phyloP scores from a whole-genome alignment of 1,140 invertebrate species.

The Eurytemora carolleeae region DNA sequence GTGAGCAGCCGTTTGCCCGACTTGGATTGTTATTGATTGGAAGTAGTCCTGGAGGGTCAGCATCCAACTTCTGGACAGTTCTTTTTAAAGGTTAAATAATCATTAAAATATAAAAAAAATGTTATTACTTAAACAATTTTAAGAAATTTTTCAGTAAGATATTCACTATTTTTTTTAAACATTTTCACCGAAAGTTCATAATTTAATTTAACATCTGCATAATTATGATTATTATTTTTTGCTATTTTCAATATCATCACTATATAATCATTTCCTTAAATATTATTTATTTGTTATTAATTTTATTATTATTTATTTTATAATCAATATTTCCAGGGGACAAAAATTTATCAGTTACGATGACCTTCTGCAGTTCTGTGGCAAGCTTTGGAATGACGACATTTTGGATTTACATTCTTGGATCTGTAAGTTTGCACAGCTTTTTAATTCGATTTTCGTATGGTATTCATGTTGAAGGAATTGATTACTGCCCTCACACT shows the following conservation, averaged over 20 bases:
- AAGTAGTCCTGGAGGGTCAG: background rate
- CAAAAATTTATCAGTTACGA: background rate
- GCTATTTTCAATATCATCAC: no score
- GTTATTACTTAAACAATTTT: no score
- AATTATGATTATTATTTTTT: no score
- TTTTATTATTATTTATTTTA: background rate
- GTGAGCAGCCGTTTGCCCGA: background rate
- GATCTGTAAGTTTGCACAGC: background rate
- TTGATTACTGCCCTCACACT: no score
- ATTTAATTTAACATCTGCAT: no score
- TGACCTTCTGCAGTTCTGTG: background rate
- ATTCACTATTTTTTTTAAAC: no score
- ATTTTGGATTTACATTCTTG: background rate
- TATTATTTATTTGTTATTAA: background rate
- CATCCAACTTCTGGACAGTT: background rate
- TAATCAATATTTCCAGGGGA: no score
- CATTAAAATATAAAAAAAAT: no score
- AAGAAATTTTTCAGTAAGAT: no score
- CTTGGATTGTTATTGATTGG: background rate
- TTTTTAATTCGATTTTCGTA: background rate
- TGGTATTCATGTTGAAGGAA: background rate
- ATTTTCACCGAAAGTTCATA: no score
- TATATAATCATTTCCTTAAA: background rate
- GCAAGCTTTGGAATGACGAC: background rate
- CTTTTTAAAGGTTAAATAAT: background rate